Conservation (phyloP, 2,797 vertebrate species). For the Cossypha heuglini region DNA sequence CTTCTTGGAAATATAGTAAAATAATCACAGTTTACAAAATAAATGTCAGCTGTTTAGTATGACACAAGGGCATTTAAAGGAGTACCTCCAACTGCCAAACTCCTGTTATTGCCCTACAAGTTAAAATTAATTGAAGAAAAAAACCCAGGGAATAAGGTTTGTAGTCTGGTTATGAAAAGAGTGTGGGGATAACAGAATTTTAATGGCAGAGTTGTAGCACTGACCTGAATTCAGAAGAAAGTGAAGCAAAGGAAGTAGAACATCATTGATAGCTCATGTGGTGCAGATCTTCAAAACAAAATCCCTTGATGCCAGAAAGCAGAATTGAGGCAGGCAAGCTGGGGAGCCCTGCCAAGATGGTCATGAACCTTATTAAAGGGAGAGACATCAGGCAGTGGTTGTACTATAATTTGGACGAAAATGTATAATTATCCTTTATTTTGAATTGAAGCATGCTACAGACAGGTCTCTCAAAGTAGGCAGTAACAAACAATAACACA, state of each 20-base stretch:
- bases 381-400: neutral
- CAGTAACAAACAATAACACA: neutral
- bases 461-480: neutral
- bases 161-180: neutral
- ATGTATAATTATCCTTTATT: neutral
- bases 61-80: neutral
- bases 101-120: neutral
- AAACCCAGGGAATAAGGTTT: neutral
- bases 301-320: neutral
- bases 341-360: neutral
- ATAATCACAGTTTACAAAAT: neutral
- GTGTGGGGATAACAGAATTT: neutral
- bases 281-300: neutral
- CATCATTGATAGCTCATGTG: neutral
- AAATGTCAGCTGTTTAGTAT: neutral
- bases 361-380: accelerated
- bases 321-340: neutral
- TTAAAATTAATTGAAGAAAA: neutral
- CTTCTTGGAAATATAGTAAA: neutral
- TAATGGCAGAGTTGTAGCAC: neutral
- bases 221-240: neutral
- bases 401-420: neutral
- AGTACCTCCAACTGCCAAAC: neutral
- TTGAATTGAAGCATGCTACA: neutral
- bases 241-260: neutral